Conservation (phyloP, 2,113 vertebrate genomes). For the Brachyhypopomus occidentalis region DNA sequence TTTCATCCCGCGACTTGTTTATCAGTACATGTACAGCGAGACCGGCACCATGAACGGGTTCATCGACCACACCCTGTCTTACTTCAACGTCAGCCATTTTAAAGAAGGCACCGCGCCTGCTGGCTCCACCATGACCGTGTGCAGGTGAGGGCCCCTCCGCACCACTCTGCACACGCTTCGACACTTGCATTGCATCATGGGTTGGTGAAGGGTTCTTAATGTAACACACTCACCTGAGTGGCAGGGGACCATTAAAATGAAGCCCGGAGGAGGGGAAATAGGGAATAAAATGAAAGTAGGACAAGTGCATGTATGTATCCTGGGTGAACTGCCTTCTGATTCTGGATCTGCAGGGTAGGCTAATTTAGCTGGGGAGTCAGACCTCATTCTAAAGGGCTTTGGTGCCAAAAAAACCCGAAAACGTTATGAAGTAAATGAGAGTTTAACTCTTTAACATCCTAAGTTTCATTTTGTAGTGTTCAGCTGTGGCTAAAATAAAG, state of each 20-base stretch:
- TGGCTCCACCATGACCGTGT: conserved; percentile 78
- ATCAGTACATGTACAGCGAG: conserved; percentile 90
- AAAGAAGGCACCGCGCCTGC: conserved; percentile 82
- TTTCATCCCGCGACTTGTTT: conserved; percentile 95
- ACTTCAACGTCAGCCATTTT: conserved; percentile 92
- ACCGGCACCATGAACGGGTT: conserved; percentile 94
- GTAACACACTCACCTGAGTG: no score
- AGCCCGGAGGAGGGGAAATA: neutral
- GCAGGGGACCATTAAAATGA: no score
- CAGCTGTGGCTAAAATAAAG: no score
- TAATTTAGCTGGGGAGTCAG: neutral
- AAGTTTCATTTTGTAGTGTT: no score
- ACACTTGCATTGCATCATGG: neutral
- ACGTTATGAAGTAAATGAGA: no score
- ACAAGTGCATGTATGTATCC: neutral
- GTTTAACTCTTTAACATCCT: no score
- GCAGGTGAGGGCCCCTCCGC: conserved; percentile 79
- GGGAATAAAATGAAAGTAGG: neutral
- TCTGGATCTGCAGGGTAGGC: no score
- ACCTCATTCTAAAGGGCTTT: no score
- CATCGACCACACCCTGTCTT: conserved; percentile 93
- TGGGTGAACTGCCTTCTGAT: neutral
- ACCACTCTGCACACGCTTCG: neutral
- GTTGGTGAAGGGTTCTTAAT: neutral
- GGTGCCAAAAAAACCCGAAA: no score